Conservation (phyloP, 30 jellyfish, hydroid and myxozoan genomes). For the Sanderia malayensis region DNA sequence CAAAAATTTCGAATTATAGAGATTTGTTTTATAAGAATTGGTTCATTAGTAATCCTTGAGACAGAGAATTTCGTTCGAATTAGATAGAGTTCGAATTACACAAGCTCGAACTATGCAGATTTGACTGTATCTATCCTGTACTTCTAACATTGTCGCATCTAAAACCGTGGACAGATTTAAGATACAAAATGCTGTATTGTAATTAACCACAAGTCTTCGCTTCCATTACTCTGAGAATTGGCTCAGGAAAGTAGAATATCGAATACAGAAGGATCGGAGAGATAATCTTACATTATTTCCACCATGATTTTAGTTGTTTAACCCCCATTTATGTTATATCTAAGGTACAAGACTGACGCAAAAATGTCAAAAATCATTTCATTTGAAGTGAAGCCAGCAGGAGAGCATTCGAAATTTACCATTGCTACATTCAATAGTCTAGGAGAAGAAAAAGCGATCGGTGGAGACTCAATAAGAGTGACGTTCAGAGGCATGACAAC, state of each 20-base stretch:
- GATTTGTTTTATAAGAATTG: too few relatives aligned
- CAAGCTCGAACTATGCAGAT: too few relatives aligned
- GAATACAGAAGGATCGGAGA: neutral
- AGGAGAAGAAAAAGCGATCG: conserved; percentile 68
- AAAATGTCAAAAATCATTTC: conserved; percentile 38
- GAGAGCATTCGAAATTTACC: conserved; percentile 67
- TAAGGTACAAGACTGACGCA: conserved; percentile 71
- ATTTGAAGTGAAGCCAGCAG: conserved; percentile 61
- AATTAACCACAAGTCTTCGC: neutral
- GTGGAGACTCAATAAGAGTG: conserved; percentile 93
- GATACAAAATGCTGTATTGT: neutral
- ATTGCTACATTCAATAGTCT: conserved; percentile 54
- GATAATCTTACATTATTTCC: neutral
- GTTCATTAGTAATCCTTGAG: too few relatives aligned
- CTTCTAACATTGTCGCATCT: too few relatives aligned
- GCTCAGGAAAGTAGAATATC: neutral
- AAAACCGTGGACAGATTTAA: too few relatives aligned
- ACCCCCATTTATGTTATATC: neutral
- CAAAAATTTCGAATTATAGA: too few relatives aligned
- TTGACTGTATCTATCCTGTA: too few relatives aligned
- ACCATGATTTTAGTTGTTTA: neutral
- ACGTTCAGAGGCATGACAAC: conserved; percentile 65
- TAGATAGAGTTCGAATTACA: too few relatives aligned
- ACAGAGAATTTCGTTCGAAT: too few relatives aligned
- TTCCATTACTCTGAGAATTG: neutral